phyloP scores from a whole-genome alignment of 2,888 invertebrate genomes.

The Lithosia quadra region DNA sequence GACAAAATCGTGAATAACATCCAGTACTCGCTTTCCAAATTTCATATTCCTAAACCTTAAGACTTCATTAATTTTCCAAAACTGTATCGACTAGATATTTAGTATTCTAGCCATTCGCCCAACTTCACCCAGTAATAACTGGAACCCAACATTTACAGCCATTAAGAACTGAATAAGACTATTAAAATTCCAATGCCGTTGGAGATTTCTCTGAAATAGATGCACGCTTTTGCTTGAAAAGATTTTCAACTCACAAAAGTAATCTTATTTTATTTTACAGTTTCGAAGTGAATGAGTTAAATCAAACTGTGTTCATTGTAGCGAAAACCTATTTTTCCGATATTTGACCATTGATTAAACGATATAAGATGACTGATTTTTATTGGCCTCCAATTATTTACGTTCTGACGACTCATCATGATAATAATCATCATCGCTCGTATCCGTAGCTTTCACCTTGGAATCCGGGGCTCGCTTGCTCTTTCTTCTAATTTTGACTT shows the following conservation, averaged over 20 bases:
- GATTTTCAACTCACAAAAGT: conserved; percentile 13
- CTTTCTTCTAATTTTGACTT: too few species aligned
- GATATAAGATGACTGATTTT: background rate
- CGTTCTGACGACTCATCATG: too few species aligned
- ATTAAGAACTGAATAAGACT: conserved; percentile 45
- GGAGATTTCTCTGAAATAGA: conserved; percentile 43
- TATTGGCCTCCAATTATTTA: too few species aligned
- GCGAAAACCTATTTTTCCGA: background rate
- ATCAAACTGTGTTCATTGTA: background rate
- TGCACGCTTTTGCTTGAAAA: conserved; percentile 19
- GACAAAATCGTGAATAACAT: background rate
- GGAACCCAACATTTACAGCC: conserved; percentile 40
- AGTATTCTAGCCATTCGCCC: conserved; percentile 39
- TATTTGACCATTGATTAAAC: background rate
- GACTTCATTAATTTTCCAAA: conserved; percentile 6
- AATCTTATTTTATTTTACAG: conserved; percentile 20
- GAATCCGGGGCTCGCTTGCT: too few species aligned
- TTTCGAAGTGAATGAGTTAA: background rate
- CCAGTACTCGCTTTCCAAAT: background rate
- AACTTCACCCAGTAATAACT: conserved; percentile 42
- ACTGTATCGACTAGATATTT: conserved; percentile 22
- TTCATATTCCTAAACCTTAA: background rate
- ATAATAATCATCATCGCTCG: too few species aligned
- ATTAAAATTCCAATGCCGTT: conserved; percentile 46
- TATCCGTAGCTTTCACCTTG: too few species aligned